Conservation (phyloP, 2,113 vertebrate genomes). For the Ailuropoda melanoleuca region DNA sequence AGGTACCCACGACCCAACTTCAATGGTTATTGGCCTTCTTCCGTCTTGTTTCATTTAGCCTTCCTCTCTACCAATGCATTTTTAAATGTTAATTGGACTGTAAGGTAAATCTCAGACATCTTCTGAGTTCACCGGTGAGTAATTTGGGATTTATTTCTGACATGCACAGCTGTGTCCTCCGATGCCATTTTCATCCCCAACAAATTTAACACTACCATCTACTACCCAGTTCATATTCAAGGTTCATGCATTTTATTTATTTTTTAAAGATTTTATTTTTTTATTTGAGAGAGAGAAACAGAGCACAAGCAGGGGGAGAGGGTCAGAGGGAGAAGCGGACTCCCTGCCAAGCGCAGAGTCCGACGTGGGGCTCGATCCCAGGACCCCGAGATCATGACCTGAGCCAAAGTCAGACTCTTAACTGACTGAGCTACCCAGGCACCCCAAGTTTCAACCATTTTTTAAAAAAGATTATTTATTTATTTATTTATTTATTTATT, state of each 20-base stretch:
- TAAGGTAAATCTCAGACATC: neutral
- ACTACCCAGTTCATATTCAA: neutral
- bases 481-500: too few species aligned
- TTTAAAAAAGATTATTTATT: too few species aligned
- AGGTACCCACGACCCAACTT: accelerated
- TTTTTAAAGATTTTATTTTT: neutral
- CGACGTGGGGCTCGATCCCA: neutral
- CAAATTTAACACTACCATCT: neutral
- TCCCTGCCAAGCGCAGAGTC: neutral
- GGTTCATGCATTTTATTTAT: neutral
- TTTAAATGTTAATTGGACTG: neutral
- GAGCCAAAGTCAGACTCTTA: neutral
- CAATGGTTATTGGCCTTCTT: neutral
- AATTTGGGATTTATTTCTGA: neutral
- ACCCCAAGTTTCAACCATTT: neutral
- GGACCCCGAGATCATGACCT: neutral
- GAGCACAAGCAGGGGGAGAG: neutral
- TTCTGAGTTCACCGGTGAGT: neutral
- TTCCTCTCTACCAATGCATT: neutral
- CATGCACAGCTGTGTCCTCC: neutral
- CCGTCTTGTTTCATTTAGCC: neutral
- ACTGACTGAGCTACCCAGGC: neutral
- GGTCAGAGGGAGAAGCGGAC: neutral
- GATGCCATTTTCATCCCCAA: too few species aligned
- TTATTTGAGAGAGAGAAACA: neutral